Percentiles rank a stretch among this genome's conserved stretches.
These are phyloP conservation scores for Struthidea cinerea DNA, from an alignment of 2,113 vertebrate species.

Conservation along the genomic window DNA sequence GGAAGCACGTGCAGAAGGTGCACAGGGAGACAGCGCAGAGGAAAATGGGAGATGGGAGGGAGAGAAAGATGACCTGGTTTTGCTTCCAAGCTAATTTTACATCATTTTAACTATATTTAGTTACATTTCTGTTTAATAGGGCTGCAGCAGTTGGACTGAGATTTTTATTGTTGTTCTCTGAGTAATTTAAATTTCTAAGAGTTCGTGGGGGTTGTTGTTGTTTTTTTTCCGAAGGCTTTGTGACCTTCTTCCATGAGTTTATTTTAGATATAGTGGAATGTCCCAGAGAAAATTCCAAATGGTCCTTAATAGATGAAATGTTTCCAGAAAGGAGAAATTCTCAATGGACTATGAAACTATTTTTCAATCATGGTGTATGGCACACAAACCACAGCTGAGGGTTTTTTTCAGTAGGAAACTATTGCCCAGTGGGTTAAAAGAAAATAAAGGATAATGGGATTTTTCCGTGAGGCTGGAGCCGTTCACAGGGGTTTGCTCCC, in stretches of 20 bases:
- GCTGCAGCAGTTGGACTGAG: background rate
- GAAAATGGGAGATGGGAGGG: background rate
- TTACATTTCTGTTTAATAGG: background rate
- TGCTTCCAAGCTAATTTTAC: constrained; percentile 22
- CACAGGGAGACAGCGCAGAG: background rate
- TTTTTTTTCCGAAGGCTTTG: background rate
- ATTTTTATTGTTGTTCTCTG: constrained; percentile 7
- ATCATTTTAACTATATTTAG: constrained; percentile 24
- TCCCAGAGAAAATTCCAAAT: constrained; percentile 64
- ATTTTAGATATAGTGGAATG: constrained; percentile 43
- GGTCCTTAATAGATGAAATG: constrained; percentile 58
- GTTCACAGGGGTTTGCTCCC: constrained; percentile 34
- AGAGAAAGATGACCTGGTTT: constrained; percentile 4
- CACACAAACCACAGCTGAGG: constrained; percentile 38
- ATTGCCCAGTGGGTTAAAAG: constrained; percentile 59
- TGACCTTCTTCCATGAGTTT: constrained; percentile 48
- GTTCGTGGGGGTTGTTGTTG: background rate
- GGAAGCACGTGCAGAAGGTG: background rate
- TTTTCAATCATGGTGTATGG: constrained; percentile 57
- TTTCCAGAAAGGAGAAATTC: constrained; percentile 61
- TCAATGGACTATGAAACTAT: constrained; percentile 49
- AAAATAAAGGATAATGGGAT: constrained; percentile 58
- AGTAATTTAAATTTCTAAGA: constrained; percentile 12
- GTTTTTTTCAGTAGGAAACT: constrained; percentile 48
- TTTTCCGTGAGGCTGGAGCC: constrained; percentile 21